Conservation (phyloP, 2,888 invertebrate species). For the Pyralis farinalis region DNA sequence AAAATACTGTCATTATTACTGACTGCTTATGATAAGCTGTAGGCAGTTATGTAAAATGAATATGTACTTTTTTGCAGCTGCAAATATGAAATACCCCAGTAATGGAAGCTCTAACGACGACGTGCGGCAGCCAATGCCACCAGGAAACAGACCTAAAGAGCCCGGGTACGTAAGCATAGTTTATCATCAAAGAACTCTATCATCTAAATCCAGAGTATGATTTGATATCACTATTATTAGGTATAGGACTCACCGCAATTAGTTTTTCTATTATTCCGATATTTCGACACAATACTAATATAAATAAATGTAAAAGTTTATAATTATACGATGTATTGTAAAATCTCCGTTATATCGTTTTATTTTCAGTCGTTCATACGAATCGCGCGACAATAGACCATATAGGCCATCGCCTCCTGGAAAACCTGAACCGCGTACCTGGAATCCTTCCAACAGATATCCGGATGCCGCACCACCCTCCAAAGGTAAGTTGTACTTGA, state of each 20-base stretch:
- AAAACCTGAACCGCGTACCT: constrained; percentile 65
- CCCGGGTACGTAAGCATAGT: too few relatives aligned
- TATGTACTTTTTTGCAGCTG: constrained; percentile 39
- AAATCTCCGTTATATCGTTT: constrained; percentile 1
- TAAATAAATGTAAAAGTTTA: too few relatives aligned
- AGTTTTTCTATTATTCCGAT: too few relatives aligned
- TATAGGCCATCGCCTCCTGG: constrained; percentile 65
- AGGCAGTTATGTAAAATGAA: too few relatives aligned
- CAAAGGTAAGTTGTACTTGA: constrained; percentile 46
- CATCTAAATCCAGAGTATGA: too few relatives aligned
- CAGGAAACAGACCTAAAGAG: constrained; percentile 69
- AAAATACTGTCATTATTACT: too few relatives aligned
- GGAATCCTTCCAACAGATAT: constrained; percentile 60
- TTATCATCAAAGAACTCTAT: too few relatives aligned
- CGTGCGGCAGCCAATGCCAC: constrained; percentile 66
- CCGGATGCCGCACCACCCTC: constrained; percentile 50
- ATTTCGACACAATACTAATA: too few relatives aligned
- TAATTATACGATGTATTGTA: too few relatives aligned
- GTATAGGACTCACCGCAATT: too few relatives aligned
- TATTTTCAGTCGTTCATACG: constrained; percentile 53
- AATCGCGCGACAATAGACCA: constrained; percentile 56
- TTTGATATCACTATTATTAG: too few relatives aligned
- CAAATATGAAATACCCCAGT: constrained; percentile 64
- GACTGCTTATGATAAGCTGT: too few relatives aligned
- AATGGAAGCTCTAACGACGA: constrained; percentile 66